A percentile compares a stretch with the other conserved stretches of the same genome.
These are phyloP conservation scores for Stenolophus ochropezus DNA, from an alignment of 2,888 invertebrate species.

Conservation along the genomic window DNA sequence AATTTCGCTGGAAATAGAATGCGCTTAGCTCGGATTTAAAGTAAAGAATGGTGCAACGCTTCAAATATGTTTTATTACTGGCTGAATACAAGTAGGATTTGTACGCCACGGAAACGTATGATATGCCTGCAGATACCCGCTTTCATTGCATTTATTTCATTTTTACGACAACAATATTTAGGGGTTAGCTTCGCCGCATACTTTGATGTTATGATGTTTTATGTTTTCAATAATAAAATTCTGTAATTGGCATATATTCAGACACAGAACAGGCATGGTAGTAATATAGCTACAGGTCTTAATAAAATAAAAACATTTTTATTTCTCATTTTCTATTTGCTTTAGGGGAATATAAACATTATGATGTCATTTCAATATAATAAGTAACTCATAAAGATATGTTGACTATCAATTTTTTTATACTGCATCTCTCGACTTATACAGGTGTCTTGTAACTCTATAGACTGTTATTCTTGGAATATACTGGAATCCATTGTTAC, in stretches of 20 bases:
- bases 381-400: no score
- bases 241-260: neutral
- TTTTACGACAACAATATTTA: conserved; percentile 27
- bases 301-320: neutral
- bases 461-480: no score
- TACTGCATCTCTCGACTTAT: no score
- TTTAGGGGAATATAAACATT: neutral
- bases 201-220: conserved; percentile 6
- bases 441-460: no score
- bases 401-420: no score
- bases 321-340: neutral
- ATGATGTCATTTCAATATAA: neutral
- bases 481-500: no score
- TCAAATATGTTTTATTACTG: conserved; percentile 44
- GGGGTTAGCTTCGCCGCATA: neutral
- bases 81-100: conserved; percentile 28
- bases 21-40: conserved; percentile 44
- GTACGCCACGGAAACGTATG: neutral
- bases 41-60: conserved; percentile 41
- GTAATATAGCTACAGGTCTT: neutral
- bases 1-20: conserved; percentile 36
- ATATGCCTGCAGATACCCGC: neutral
- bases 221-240: conserved; percentile 20
- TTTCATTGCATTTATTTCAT: conserved; percentile 35
- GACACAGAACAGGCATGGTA: neutral